These are phyloP conservation scores for Amphipyra berbera DNA, from an alignment of 2,888 invertebrate genomes.

Conservation along the genomic window DNA sequence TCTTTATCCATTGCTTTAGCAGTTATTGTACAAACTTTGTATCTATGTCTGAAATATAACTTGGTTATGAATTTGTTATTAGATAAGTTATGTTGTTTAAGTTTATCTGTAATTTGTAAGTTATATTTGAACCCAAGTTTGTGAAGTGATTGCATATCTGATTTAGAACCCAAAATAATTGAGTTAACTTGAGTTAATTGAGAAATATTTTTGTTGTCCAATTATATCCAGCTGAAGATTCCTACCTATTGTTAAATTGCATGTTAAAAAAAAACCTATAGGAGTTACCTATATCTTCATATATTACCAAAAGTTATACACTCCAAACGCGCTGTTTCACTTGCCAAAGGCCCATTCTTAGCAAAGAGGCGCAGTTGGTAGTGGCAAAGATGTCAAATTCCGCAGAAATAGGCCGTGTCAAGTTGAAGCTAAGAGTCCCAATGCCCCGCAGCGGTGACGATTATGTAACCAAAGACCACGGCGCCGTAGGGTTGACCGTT, in stretches of 20 bases:
- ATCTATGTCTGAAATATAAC: slow-evolving; percentile 28
- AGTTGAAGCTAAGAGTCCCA: slow-evolving; percentile 84
- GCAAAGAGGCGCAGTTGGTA: slow-evolving; percentile 66
- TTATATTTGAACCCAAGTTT: slow-evolving; percentile 17
- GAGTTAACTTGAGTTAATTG: too few species aligned
- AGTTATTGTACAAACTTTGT: slow-evolving; percentile 24
- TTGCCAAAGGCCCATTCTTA: slow-evolving; percentile 57
- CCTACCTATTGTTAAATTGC: neutral
- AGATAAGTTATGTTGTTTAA: slow-evolving; percentile 33
- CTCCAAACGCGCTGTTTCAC: slow-evolving; percentile 7
- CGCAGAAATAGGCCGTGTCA: slow-evolving; percentile 86
- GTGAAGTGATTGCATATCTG: slow-evolving; percentile 4
- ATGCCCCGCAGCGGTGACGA: slow-evolving; percentile 81
- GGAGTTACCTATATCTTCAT: too few species aligned
- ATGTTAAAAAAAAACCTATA: too few species aligned
- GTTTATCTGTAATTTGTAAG: slow-evolving; percentile 34
- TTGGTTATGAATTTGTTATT: slow-evolving; percentile 31
- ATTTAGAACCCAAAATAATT: slow-evolving; percentile 11
- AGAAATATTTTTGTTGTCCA: too few species aligned
- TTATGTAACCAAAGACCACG: slow-evolving; percentile 82
- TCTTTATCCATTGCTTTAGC: slow-evolving; percentile 1
- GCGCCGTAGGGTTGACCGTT: slow-evolving; percentile 70
- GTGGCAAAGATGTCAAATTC: slow-evolving; percentile 81
- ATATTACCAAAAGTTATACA: slow-evolving; percentile 27
- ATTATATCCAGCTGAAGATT: slow-evolving; percentile 1